Base-by-base conservation (phyloP, 2,888 invertebrate species). In the Thalpophila matura region DNA sequence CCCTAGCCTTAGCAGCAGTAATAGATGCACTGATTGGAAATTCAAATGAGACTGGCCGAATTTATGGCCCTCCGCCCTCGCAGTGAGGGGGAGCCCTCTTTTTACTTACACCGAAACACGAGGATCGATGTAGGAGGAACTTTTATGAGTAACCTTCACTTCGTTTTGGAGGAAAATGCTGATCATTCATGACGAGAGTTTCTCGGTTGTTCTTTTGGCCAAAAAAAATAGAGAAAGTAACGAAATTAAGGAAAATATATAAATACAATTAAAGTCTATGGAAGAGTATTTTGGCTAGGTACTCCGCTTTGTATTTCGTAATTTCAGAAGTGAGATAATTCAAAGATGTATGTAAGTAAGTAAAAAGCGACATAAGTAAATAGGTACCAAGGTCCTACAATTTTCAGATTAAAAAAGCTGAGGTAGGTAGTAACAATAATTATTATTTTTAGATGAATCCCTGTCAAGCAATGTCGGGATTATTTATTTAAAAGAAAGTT, bases 401-500 rank as follows among this genome's bases (percentile, higher is more conserved):
- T 66, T 47, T 60, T 46, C n/a, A 37, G 59, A 51, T 46, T 54
- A 59, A 59, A 66, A 65, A 51, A 62, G 59, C 53, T 43, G 37
- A 59, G 57, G 69, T 67, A 65, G n/a, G n/a, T n/a, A n/a, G n/a
- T n/a, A n/a, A n/a, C n/a, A n/a, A 67, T 88, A 90, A 92, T 92
- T 91, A 91, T 93, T 94, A 93, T 94, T 94, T 92, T 92, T 89
- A 89, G 86, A 88, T 90, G 91, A 91, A 93, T 91, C 92, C 91
- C 86, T 91, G 94, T 94, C 94, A 94, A 88, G 85, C 89, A 81
- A 86, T 87, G 92, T 91, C 89, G 87, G 92, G 92, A 92, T 93
- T 94, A 94, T 95, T 94, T 94, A 94, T 94, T 94, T 94, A 93
- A 92, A 94, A 95, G 95, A 94, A 95, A 95, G 95, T 95, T 94